phyloP scores from a whole-genome alignment of 2,797 vertebrate genomes.

The Threskiornis aethiopicus region DNA sequence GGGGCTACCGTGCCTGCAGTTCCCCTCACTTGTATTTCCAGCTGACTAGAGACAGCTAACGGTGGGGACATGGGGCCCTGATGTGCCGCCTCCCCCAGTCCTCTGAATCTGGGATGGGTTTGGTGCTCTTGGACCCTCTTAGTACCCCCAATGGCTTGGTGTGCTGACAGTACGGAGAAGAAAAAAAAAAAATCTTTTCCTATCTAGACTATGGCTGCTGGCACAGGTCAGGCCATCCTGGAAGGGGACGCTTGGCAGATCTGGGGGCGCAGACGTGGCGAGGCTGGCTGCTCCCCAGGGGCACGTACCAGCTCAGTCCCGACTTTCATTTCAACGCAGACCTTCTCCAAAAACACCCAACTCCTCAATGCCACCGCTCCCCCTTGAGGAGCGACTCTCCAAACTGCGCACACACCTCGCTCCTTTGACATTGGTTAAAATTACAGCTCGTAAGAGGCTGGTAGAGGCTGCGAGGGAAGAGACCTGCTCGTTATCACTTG shows the following conservation, averaged over 20 bases:
- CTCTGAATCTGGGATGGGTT: background rate
- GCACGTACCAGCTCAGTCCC: background rate
- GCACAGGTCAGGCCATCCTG: background rate
- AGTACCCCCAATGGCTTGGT: background rate
- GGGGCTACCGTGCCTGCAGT: background rate
- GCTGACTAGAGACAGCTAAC: background rate
- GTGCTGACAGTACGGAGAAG: background rate
- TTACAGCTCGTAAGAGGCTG: background rate
- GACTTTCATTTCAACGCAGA: background rate
- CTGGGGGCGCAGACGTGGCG: background rate
- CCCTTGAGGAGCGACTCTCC: background rate
- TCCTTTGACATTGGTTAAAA: background rate
- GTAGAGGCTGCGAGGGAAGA: background rate
- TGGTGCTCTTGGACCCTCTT: background rate
- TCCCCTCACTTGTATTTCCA: background rate
- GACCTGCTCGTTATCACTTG: slow-evolving; percentile 3
- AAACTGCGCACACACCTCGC: background rate
- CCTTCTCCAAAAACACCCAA: background rate
- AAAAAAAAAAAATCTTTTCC: background rate
- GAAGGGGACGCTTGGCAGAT: background rate
- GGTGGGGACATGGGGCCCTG: background rate
- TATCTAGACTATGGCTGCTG: background rate
- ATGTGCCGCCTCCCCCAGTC: background rate
- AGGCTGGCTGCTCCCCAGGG: background rate
- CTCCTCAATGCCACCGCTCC: background rate